Evolutionary conservation across 2,888 invertebrate species (phyloP).

Genomic region (Amiota communis): DNA sequence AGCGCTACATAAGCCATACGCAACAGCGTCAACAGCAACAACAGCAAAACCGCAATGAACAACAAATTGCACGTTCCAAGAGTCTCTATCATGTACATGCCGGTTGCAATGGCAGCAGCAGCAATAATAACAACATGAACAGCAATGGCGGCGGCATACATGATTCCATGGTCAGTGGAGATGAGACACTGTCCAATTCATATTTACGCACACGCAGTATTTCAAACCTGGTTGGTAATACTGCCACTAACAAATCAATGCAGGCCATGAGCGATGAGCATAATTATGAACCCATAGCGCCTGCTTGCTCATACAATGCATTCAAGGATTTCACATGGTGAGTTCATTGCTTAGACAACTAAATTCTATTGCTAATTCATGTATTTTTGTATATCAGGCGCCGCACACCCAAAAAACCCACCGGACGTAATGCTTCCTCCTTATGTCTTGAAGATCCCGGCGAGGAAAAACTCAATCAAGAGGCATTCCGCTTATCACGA

Average conservation of each 20-base stretch:
- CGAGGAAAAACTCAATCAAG: conserved; percentile 79
- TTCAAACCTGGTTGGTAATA: conserved; percentile 64
- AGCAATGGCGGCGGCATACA: conserved; percentile 37
- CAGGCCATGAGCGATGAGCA: conserved; percentile 54
- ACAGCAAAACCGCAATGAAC: conserved; percentile 46
- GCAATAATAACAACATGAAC: conserved; percentile 30
- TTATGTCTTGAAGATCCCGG: conserved; percentile 77
- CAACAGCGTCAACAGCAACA: conserved; percentile 57
- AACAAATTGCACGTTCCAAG: conserved; percentile 72
- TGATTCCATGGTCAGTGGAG: conserved; percentile 6
- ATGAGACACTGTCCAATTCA: conserved; percentile 48
- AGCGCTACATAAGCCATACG: conserved; percentile 73
- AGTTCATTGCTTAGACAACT: conserved; percentile 44
- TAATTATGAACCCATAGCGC: conserved; percentile 59
- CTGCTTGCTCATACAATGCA: conserved; percentile 70
- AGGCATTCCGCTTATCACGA: conserved; percentile 79
- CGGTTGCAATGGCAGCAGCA: conserved; percentile 47
- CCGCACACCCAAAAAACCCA: conserved; percentile 73
- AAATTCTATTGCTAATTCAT: not conserved
- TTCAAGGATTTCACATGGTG: conserved; percentile 78
- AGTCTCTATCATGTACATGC: conserved; percentile 71
- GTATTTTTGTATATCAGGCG: conserved; percentile 55
- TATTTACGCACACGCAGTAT: conserved; percentile 70
- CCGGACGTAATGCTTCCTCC: conserved; percentile 75
- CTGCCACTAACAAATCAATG: conserved; percentile 48